These are phyloP conservation scores for Clupea harengus DNA, from an alignment of 2,113 vertebrate species.

Conservation along the genomic window DNA sequence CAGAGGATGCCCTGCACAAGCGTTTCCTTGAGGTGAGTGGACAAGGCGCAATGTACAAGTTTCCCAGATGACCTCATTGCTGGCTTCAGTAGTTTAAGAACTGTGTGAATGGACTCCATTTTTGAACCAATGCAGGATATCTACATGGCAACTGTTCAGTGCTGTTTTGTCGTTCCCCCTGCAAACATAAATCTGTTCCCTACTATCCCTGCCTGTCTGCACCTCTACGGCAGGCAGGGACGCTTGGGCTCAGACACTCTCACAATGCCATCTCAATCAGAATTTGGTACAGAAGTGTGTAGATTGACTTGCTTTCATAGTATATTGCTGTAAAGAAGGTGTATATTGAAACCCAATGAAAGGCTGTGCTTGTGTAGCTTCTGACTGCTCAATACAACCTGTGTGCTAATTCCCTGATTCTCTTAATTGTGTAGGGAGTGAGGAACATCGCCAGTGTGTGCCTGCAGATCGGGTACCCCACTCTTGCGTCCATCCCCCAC, in stretches of 20 bases:
- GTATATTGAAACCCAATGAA: not conserved
- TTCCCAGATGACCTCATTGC: no score
- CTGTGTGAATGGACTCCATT: conserved; percentile 16
- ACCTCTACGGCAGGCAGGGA: conserved; percentile 47
- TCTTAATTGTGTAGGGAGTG: conserved; percentile 77
- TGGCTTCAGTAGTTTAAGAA: not conserved
- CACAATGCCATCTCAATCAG: no score
- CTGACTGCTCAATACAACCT: not conserved
- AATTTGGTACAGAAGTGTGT: no score
- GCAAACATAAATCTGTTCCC: conserved; percentile 52
- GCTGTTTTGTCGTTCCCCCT: conserved; percentile 55
- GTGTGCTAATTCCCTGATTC: not conserved
- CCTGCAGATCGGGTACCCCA: conserved; percentile 96
- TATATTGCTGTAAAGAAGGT: not conserved
- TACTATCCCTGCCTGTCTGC: conserved; percentile 54
- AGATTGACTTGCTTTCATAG: not conserved
- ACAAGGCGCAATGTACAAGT: not conserved
- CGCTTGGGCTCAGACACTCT: conserved; percentile 27
- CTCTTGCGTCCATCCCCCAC: conserved; percentile 92
- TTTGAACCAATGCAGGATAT: not conserved
- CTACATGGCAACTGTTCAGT: conserved; percentile 49
- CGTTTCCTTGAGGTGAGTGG: conserved; percentile 87
- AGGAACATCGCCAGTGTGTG: conserved; percentile 95
- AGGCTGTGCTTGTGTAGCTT: not conserved
- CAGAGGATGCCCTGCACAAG: conserved; percentile 85